Evolutionary conservation across 2,888 invertebrate genomes (phyloP).

Genomic region (Nephrotoma appendiculata): DNA sequence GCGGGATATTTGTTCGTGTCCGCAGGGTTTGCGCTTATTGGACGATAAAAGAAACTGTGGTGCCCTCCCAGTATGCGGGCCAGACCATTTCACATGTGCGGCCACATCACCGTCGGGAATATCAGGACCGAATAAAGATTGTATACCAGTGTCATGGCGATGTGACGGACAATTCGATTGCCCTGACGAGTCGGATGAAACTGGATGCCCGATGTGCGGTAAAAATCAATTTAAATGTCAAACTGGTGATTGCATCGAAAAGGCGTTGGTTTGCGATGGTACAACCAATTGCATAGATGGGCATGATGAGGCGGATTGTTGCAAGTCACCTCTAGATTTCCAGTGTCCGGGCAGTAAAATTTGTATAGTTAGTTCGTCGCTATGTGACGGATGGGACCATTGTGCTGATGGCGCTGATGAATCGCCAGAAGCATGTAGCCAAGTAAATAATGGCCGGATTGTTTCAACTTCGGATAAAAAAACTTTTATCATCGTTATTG

Average conservation of each 20-base stretch:
- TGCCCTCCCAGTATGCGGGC: constrained; percentile 51
- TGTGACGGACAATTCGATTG: constrained; percentile 70
- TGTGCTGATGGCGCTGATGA: constrained; percentile 76
- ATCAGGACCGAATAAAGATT: constrained; percentile 35
- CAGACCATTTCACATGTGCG: constrained; percentile 56
- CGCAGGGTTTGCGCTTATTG: constrained; percentile 47
- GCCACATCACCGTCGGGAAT: constrained; percentile 22
- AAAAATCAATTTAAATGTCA: constrained; percentile 47
- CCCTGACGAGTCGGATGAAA: constrained; percentile 68
- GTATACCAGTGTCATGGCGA: constrained; percentile 54
- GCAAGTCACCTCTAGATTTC: constrained; percentile 44
- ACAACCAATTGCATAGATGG: constrained; percentile 51
- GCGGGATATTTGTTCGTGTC: constrained; percentile 60
- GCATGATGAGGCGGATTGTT: constrained; percentile 54
- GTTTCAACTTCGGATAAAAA: constrained; percentile 34
- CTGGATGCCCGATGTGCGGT: constrained; percentile 55
- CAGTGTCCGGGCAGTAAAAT: constrained; percentile 58
- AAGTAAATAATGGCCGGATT: constrained; percentile 31
- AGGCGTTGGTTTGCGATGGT: constrained; percentile 44
- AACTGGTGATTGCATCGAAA: constrained; percentile 43
- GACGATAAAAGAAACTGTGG: constrained; percentile 51
- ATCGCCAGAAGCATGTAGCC: constrained; percentile 44
- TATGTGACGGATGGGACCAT: constrained; percentile 65
- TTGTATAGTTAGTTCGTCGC: constrained; percentile 48
- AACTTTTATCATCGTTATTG: constrained; percentile 39